A percentile compares a stretch with the other conserved stretches of the same genome.
Conservation (phyloP, 2,888 invertebrate genomes). For the Agriotes lineatus region DNA sequence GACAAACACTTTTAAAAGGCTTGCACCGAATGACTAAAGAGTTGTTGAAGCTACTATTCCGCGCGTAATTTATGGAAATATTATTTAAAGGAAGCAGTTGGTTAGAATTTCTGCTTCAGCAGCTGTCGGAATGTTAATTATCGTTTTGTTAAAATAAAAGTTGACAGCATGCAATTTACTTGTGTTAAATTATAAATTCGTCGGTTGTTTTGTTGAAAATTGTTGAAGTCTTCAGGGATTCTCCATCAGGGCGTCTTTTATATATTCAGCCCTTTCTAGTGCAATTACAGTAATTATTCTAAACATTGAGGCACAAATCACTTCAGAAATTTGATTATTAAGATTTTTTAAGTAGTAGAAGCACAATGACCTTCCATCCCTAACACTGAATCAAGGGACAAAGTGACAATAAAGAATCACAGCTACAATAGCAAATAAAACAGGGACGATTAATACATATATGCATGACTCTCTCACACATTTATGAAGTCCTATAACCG, state of each 20-base stretch:
- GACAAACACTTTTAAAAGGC: background rate
- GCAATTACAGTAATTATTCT: too few species aligned
- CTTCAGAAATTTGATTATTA: too few species aligned
- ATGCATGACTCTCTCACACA: background rate
- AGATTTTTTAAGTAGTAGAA: too few species aligned
- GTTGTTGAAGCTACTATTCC: background rate
- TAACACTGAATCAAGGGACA: too few species aligned
- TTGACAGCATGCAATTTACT: background rate
- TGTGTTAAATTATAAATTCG: background rate
- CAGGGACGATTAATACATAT: background rate
- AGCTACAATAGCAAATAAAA: background rate
- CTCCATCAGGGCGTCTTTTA: too few species aligned
- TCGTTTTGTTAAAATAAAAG: background rate
- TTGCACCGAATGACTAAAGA: too few species aligned
- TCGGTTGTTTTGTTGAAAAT: background rate
- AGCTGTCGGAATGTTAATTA: slow-evolving; percentile 1
- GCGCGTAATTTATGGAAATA: slow-evolving; percentile 8
- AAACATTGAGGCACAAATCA: too few species aligned
- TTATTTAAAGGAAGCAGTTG: slow-evolving; percentile 6
- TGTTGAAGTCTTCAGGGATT: background rate
- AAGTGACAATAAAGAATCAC: background rate
- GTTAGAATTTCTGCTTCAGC: background rate
- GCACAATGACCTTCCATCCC: too few species aligned
- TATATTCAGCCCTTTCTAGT: too few species aligned
- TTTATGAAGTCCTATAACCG: background rate